These are phyloP conservation scores for Promerops cafer DNA, from an alignment of 2,113 vertebrate genomes.

Conservation along the genomic window DNA sequence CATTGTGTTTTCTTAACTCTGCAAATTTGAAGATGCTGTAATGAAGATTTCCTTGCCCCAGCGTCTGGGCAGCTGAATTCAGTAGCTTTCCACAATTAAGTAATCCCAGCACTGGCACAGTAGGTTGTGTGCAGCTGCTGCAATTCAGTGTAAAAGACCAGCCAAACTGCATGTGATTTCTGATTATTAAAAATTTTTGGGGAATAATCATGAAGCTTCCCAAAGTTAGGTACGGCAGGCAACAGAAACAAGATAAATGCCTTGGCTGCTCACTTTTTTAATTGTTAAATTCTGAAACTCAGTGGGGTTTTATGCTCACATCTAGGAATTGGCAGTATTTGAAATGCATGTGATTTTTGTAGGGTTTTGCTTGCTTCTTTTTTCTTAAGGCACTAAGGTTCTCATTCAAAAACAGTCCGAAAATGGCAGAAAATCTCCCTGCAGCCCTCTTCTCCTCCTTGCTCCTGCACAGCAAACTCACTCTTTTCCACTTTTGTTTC, in stretches of 20 bases:
- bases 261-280: background rate
- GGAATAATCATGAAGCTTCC: background rate
- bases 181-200: background rate
- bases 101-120: background rate
- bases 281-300: background rate
- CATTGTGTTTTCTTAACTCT: background rate
- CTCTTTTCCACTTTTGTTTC: background rate
- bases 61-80: background rate
- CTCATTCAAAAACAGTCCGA: background rate
- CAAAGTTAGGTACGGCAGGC: background rate
- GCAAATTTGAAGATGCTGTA: background rate
- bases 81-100: background rate
- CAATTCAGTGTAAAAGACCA: background rate
- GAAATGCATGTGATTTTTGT: background rate
- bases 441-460: background rate
- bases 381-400: background rate
- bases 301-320: background rate
- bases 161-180: background rate
- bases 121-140: background rate
- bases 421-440: background rate
- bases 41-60: background rate
- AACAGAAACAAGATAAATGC: background rate
- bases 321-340: background rate
- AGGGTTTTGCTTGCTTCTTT: background rate
- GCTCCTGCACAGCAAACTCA: background rate